Conservation (phyloP, 2,113 vertebrate species). For the Hypanus sabinus region DNA sequence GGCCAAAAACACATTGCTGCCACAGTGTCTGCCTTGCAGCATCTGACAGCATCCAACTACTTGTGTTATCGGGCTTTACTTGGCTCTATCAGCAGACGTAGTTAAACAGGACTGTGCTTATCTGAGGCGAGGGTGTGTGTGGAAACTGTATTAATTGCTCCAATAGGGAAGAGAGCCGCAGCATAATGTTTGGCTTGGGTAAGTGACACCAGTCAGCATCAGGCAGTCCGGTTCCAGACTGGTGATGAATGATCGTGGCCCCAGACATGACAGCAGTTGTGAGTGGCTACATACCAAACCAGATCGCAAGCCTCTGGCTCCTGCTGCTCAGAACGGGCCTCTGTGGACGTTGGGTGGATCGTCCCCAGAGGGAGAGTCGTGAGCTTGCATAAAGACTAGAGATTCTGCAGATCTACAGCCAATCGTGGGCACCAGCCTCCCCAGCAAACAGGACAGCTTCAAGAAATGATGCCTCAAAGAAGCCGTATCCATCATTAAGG, state of each 20-base stretch:
- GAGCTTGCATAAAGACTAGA: too few species aligned
- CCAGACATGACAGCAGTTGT: neutral
- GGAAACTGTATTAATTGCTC: conserved; percentile 23
- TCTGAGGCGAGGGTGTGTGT: neutral
- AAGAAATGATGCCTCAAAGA: too few species aligned
- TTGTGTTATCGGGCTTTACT: conserved; percentile 14
- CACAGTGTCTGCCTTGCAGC: conserved; percentile 16
- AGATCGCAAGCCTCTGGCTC: neutral
- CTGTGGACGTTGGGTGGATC: neutral
- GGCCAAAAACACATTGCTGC: neutral
- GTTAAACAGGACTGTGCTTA: conserved; percentile 19
- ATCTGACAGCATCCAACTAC: neutral
- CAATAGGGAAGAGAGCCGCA: neutral
- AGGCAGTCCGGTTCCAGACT: neutral
- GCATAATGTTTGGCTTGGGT: conserved; percentile 9
- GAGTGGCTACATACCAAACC: neutral
- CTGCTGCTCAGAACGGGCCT: neutral
- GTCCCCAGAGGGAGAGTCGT: too few species aligned
- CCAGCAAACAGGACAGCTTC: too few species aligned
- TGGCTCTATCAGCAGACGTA: conserved; percentile 11
- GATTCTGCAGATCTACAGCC: too few species aligned
- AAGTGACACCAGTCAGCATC: neutral
- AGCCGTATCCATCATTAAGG: too few species aligned
- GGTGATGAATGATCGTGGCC: neutral
- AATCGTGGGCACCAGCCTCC: too few species aligned